Conservation (phyloP, 2,797 vertebrate species). For the Choloepus didactylus region DNA sequence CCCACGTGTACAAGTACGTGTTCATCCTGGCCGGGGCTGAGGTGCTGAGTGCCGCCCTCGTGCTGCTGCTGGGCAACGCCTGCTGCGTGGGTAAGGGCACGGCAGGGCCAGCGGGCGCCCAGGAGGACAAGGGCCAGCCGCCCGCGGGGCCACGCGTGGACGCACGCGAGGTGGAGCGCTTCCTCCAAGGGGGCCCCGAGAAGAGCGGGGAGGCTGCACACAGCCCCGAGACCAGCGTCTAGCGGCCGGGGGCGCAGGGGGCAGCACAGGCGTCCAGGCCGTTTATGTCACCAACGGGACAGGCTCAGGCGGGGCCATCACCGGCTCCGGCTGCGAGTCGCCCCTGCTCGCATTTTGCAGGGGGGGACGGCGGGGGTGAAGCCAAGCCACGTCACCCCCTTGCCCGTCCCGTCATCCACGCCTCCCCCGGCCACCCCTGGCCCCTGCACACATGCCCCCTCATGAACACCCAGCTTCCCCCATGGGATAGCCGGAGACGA, state of each 20-base stretch:
- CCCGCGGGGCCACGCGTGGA: constrained; percentile 80
- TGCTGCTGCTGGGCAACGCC: constrained; percentile 92
- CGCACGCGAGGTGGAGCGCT: constrained; percentile 86
- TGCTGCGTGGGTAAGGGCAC: constrained; percentile 90
- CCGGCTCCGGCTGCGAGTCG: constrained; percentile 72
- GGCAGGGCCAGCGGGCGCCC: constrained; percentile 86
- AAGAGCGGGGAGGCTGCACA: constrained; percentile 88
- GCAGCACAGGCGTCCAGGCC: constrained; percentile 72
- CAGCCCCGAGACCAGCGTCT: constrained; percentile 90
- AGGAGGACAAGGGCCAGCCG: constrained; percentile 85
- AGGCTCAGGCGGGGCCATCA: constrained; percentile 84
- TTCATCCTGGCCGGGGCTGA: constrained; percentile 95
- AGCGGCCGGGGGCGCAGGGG: constrained; percentile 68
- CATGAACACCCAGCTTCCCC: no score
- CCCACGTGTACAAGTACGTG: constrained; percentile 93
- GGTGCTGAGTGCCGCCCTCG: constrained; percentile 92
- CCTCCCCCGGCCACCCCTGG: neutral
- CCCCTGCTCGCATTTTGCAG: constrained; percentile 63
- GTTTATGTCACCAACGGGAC: constrained; percentile 88
- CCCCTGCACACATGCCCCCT: neutral
- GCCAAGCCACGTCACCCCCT: constrained; percentile 76
- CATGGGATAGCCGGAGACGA: no score
- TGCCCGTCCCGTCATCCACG: constrained; percentile 64
- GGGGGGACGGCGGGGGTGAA: constrained; percentile 79
- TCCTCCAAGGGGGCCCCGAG: constrained; percentile 88